Evolutionary conservation across 2,888 invertebrate genomes (phyloP).

Genomic region (Tipula vernalis): DNA sequence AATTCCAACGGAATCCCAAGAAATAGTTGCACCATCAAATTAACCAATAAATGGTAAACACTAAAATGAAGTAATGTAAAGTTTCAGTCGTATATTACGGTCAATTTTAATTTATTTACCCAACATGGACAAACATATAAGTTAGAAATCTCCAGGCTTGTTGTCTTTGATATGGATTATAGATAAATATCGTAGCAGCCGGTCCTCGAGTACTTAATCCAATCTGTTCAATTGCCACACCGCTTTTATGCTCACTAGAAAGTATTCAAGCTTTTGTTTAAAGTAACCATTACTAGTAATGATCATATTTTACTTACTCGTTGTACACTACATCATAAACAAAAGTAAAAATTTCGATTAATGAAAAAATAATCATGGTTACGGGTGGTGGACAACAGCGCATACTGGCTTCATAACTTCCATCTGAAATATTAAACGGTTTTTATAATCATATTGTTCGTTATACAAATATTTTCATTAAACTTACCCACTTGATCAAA

Average conservation of each 20-base stretch:
- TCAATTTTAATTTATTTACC: conserved; percentile 46
- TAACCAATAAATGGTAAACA: background rate
- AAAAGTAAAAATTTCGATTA: conserved; percentile 72
- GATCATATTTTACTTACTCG: conserved; percentile 25
- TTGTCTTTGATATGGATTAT: conserved; percentile 70
- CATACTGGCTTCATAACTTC: conserved; percentile 82
- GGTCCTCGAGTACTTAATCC: conserved; percentile 52
- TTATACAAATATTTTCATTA: background rate
- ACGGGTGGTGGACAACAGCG: conserved; percentile 84
- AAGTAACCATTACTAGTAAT: conserved; percentile 21
- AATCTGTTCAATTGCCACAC: conserved; percentile 15
- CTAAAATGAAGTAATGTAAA: background rate
- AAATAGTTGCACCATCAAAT: conserved; percentile 81
- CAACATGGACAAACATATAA: conserved; percentile 94
- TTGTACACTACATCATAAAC: conserved; percentile 35
- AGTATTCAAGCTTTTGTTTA: background rate
- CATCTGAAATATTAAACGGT: conserved; percentile 37
- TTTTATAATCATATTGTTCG: background rate
- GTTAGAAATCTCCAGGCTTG: conserved; percentile 90
- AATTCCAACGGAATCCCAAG: conserved; percentile 91
- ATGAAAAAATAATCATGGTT: conserved; percentile 80
- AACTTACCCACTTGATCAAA: conserved; percentile 21
- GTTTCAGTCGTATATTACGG: conserved; percentile 73
- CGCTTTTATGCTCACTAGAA: background rate
- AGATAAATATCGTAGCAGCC: conserved; percentile 70